Evolutionary conservation across 2,888 invertebrate species (phyloP), one percentile per base, ranked within the genome.

Genomic region (Halocaridina rubra): DNA sequence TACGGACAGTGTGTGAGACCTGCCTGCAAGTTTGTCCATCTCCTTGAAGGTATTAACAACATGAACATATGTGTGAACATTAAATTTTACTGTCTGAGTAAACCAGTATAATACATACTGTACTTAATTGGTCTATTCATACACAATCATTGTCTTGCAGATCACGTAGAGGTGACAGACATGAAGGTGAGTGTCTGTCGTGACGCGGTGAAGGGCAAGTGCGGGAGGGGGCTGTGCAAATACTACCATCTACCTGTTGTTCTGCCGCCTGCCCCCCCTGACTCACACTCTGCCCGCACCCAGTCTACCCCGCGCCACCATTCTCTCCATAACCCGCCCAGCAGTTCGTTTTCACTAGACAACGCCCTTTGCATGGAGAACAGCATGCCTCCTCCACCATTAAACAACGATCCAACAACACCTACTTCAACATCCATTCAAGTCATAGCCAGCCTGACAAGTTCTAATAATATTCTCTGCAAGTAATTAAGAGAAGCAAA

Each of bases 11-110:
- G 97, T 94, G 95, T 95, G 93, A 95, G 97, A 94, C 91, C 91
- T 88, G 96, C 96, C 94, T 97, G 97, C 96, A 97, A 96, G 95
- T 97, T 97, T 94, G 96, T 97, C 94, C 97, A 97, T 95, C 95
- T 97, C 93, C 95, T 96, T 94, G 96, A 97, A 95, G 97, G 97
- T 97, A 92, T n/a, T n/a, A n/a, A n/a, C n/a, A n/a, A n/a, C n/a
- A n/a, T n/a, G n/a, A n/a, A n/a, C n/a, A n/a, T n/a, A n/a, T n/a
- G n/a, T n/a, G n/a, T n/a, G n/a, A n/a, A n/a, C n/a, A n/a, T 59
- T 77, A 72, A 64, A 46, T 61, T 78, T 46, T n/a, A n/a, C n/a
- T n/a, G n/a, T n/a, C n/a, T n/a, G n/a, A n/a, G n/a, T n/a, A n/a
- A n/a, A n/a, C 93, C 94, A 92, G 71, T 46, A n/a, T n/a, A n/a